Evolutionary conservation across 2,797 vertebrate species (phyloP), one percentile per base, ranked within the genome.

Genomic region (Poecilia picta): DNA sequence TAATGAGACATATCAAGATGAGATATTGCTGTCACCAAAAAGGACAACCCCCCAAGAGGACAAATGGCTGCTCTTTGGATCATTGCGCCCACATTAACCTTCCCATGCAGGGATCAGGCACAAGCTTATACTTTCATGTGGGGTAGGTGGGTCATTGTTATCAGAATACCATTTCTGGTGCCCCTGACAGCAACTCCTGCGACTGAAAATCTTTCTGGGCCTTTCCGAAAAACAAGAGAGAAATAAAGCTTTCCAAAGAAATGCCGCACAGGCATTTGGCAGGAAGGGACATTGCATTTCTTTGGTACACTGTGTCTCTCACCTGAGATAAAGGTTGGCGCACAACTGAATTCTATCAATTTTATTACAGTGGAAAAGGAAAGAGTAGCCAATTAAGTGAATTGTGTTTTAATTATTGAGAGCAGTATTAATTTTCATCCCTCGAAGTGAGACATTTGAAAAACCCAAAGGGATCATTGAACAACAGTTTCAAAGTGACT

Each of bases 371-470:
- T 43, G 83, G 89, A 83, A 81, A 84, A 84, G 80, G 82, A 78
- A 86, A 77, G 82, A 77, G 89, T 95, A 92, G 8, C 8, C 23
- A 53, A 94, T 95, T 94, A 95, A 93, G 55, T 85, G 87, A 90
- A 93, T 91, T 90, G 82, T 74, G 83, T 93, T 94, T 70, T 95
- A 92, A 95, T 95, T 93, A 93, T 72, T 84, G 62, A 87, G 87
- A 94, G 92, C 90, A 91, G 85, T 76, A 90, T 83, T 91, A 81
- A 79, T 36, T 64, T 74, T 73, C 72, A 66, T 78, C 43, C 75
- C 64, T 73, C 76, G 75, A 78, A 76, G 74, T 13, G 45, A 74
- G 46, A 76, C 46, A 85, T 68, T 62, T 51, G 12, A 49, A 57
- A 49, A 75, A 86, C 73, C 73, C 81, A 39, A 64, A 75, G 18